phyloP scores from a whole-genome alignment of 2,888 invertebrate species.

The Sceliomorpha sp. region DNA sequence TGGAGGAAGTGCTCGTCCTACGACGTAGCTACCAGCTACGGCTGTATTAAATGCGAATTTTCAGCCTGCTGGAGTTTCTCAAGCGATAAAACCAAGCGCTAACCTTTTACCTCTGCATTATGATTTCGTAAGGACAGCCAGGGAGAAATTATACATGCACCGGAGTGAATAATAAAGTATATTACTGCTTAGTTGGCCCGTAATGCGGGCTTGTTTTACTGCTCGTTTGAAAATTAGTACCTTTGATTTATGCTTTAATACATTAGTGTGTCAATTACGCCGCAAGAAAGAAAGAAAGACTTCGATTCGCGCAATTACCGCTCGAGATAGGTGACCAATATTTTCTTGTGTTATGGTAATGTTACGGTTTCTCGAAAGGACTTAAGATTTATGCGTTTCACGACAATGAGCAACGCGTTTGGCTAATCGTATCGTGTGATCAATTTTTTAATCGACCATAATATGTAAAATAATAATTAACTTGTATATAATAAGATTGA shows the following conservation, averaged over 20 bases:
- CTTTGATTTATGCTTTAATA: constrained; percentile 16
- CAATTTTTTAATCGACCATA: no score
- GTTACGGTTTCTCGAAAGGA: no score
- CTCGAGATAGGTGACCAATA: no score
- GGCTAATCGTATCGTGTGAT: no score
- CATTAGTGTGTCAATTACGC: no score
- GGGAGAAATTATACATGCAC: constrained; percentile 13
- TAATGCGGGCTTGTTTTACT: constrained; percentile 3
- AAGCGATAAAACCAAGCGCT: constrained; percentile 44
- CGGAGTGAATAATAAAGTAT: constrained; percentile 23
- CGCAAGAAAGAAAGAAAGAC: no score
- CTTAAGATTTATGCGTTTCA: no score
- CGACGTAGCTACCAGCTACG: constrained; percentile 18
- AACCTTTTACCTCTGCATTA: constrained; percentile 18
- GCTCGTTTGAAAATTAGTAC: constrained; percentile 16
- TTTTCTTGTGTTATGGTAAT: no score
- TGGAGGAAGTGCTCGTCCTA: constrained; percentile 23
- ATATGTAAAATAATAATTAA: no score
- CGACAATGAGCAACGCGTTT: no score
- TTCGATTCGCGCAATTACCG: no score
- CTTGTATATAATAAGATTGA: no score
- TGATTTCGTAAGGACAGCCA: constrained; percentile 19
- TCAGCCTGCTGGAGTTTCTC: constrained; percentile 48
- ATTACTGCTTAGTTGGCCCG: not conserved
- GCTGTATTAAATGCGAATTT: constrained; percentile 46